Conservation (phyloP, 2,113 vertebrate genomes). For the Mesoclemmys tuberculata region DNA sequence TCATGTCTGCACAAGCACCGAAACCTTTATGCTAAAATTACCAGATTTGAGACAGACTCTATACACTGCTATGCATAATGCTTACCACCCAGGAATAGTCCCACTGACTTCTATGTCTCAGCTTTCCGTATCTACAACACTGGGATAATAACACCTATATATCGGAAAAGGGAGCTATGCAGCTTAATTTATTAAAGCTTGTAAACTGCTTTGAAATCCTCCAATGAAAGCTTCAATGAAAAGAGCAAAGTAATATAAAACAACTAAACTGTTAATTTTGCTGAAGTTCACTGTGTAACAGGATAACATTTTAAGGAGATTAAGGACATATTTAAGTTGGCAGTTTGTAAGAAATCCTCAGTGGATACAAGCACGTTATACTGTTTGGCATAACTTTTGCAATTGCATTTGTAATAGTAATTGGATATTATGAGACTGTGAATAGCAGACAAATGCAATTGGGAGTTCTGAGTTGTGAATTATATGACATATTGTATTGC, state of each 20-base stretch:
- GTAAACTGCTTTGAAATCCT: slow-evolving; percentile 48
- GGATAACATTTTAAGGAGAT: slow-evolving; percentile 66
- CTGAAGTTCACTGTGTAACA: slow-evolving; percentile 11
- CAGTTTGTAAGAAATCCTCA: slow-evolving; percentile 65
- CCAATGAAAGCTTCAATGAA: not conserved
- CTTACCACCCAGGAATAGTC: slow-evolving; percentile 31
- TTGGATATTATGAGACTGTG: slow-evolving; percentile 59
- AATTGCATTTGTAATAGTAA: slow-evolving; percentile 67
- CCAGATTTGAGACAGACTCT: not conserved
- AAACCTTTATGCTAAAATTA: not conserved
- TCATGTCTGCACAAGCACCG: slow-evolving; percentile 1
- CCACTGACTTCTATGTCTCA: not conserved
- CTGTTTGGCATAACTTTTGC: slow-evolving; percentile 57
- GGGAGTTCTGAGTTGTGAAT: slow-evolving; percentile 52
- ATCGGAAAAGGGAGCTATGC: slow-evolving; percentile 53
- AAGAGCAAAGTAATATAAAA: slow-evolving; percentile 38
- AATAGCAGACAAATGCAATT: slow-evolving; percentile 50
- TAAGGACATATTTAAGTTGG: slow-evolving; percentile 50
- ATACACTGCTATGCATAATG: not conserved
- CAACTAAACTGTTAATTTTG: slow-evolving; percentile 61
- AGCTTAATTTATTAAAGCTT: slow-evolving; percentile 58
- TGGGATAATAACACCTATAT: slow-evolving; percentile 54
- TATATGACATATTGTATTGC: slow-evolving; percentile 61
- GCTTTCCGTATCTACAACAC: slow-evolving; percentile 27
- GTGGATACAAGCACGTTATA: slow-evolving; percentile 50